Conservation (phyloP, 2,888 invertebrate genomes). For the Leucophenga montana region DNA sequence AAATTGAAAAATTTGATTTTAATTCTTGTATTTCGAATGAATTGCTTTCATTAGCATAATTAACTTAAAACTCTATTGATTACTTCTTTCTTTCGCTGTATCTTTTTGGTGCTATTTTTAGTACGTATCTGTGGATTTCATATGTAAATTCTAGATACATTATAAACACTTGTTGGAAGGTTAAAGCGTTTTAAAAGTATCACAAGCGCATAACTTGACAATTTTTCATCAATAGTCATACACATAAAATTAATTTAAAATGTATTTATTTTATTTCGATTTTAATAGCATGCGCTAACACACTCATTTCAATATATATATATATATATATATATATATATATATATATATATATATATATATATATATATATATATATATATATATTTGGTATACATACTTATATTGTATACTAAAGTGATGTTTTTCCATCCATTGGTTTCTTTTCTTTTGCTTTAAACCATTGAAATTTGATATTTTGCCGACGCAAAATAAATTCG, state of each 20-base stretch:
- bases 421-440: too few relatives aligned
- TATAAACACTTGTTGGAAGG: neutral
- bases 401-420: too few relatives aligned
- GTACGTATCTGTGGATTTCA: too few relatives aligned
- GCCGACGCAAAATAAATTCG: constrained; percentile 33
- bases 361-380: too few relatives aligned
- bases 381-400: too few relatives aligned
- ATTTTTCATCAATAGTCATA: too few relatives aligned
- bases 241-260: too few relatives aligned
- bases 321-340: neutral
- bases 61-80: constrained; percentile 60
- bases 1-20: constrained; percentile 68
- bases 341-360: too few relatives aligned
- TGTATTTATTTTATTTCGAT: constrained; percentile 3
- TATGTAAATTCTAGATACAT: too few relatives aligned
- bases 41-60: constrained; percentile 69
- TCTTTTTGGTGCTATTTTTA: too few relatives aligned
- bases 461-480: constrained; percentile 65
- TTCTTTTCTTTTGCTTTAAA: constrained; percentile 55
- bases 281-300: constrained; percentile 30
- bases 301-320: neutral
- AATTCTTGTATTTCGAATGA: constrained; percentile 68
- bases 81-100: constrained; percentile 33
- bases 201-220: too few relatives aligned
- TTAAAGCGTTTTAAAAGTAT: neutral